Evolutionary conservation across 2,797 vertebrate genomes (phyloP).

Genomic region (Gallinago stenura): DNA sequence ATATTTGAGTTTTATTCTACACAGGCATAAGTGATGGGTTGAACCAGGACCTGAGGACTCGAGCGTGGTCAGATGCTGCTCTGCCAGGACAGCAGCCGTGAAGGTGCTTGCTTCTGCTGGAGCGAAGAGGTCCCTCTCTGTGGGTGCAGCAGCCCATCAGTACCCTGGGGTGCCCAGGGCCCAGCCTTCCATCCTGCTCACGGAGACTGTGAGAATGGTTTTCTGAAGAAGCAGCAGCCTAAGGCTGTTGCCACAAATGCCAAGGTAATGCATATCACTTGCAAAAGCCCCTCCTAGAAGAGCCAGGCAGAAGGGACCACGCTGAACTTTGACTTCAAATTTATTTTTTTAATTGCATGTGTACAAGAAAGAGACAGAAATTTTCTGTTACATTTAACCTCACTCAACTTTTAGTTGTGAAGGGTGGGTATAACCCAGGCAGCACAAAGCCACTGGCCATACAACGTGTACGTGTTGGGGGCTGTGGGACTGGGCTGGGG

Average conservation of each 20-base stretch:
- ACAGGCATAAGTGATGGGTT: background rate
- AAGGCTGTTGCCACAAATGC: background rate
- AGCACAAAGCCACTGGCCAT: background rate
- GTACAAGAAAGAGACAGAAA: background rate
- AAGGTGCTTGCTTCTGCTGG: background rate
- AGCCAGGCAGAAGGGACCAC: background rate
- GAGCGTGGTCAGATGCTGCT: rapidly evolving
- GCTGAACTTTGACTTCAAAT: background rate
- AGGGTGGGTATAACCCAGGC: rapidly evolving
- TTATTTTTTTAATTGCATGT: rapidly evolving
- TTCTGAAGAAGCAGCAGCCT: too few species aligned
- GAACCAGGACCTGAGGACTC: background rate
- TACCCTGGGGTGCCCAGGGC: background rate
- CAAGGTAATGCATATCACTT: background rate
- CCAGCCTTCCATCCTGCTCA: background rate
- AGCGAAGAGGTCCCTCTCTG: background rate
- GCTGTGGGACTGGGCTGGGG: background rate
- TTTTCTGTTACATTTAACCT: background rate
- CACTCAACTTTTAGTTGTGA: rapidly evolving
- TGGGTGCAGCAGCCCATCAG: background rate
- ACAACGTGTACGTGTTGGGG: rapidly evolving
- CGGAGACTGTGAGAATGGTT: background rate
- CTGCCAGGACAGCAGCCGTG: background rate
- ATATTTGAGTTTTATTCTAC: background rate
- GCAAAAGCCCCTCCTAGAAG: background rate